Base-by-base conservation (phyloP, 2,113 vertebrate species). In the Sinocyclocheilus rhinocerous region DNA sequence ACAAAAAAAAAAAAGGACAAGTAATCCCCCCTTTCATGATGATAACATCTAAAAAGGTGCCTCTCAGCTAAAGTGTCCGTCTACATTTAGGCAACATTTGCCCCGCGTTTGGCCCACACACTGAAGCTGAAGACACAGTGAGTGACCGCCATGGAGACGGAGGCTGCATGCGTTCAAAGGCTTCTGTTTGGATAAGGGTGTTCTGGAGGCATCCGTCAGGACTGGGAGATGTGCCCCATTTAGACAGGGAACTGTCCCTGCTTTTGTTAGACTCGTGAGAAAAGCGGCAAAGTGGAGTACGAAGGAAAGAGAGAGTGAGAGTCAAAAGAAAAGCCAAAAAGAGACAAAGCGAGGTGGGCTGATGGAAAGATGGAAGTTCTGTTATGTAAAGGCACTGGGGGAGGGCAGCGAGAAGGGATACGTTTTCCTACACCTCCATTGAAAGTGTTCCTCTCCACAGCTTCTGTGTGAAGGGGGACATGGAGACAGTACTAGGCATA, bases 1-100 rank as follows among this genome's bases (percentile, higher is more conserved):
- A 42, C 45, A 79, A 79, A 29, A 39, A 42, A 63, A n/a, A n/a
- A 80, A 79, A 29, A 39, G 2, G 61, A 70, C 61, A 81, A 78
- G 87, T 92, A 93, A 93, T 94, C 92, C 90, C 81, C 87, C 89
- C 91, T 92, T 93, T 93, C 90, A 93, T 87, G 87, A 81, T 90
- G 93, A 94, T 94, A 94, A 90, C 87, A 95, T 94, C 92, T 94
- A 90, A 92, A 93, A 93, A 94, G 92, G 88, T 92, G 86, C 91
- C 92, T 92, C 90, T 92, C 63, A 63, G 86, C 83, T 88, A 67
- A 83, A 83, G 67, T 55, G 81, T 42, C 81, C 26, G 7, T 83
- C 81, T 83, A 57, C 85, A 90, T 89, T 89, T 85, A 65, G 20
- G 57, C 52, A 65, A 50, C 50, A 29, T n/a, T 20, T 45, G 73